Conservation (phyloP, 2,888 invertebrate genomes). For the Dolichomitus sp. region DNA sequence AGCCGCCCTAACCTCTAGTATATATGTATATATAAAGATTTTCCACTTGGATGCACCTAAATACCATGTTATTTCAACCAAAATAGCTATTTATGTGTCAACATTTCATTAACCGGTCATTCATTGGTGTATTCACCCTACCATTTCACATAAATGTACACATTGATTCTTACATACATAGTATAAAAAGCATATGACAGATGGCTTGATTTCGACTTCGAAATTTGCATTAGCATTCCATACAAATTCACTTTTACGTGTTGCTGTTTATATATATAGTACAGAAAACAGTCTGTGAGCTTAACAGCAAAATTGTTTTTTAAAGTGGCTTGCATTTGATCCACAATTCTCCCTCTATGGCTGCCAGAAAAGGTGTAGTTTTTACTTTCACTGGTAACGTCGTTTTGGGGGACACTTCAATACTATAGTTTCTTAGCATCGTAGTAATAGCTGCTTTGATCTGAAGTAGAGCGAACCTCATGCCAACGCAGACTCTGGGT, state of each 20-base stretch:
- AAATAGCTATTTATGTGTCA: no score
- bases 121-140: no score
- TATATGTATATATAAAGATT: no score
- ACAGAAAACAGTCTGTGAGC: neutral
- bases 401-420: conserved; percentile 73
- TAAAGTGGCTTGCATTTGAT: conserved; percentile 64
- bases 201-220: no score
- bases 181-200: no score
- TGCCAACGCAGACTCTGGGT: conserved; percentile 78
- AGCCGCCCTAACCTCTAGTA: no score
- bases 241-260: neutral
- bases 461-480: conserved; percentile 74
- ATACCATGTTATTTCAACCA: no score
- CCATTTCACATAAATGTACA: no score
- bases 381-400: conserved; percentile 68
- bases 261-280: no score
- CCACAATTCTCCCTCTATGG: conserved; percentile 71
- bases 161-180: no score
- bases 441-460: conserved; percentile 71
- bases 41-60: no score
- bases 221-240: neutral
- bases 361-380: conserved; percentile 37
- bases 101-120: no score
- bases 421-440: conserved; percentile 68
- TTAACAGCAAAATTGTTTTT: neutral